Conservation (phyloP, 1,140 invertebrate species). For the Pseudoatta argentina region DNA sequence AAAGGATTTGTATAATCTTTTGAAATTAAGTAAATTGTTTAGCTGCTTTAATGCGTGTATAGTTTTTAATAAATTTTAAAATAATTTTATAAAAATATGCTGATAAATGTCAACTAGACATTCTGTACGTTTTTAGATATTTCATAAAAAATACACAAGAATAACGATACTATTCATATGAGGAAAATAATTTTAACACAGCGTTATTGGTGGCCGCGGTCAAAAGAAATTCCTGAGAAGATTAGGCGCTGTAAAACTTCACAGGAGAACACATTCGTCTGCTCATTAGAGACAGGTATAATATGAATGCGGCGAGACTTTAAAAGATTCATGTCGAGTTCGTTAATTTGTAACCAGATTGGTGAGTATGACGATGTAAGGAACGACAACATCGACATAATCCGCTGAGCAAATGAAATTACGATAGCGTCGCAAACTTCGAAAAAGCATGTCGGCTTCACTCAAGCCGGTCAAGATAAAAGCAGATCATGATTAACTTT, state of each 20-base stretch:
- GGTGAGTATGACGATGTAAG: slow-evolving; percentile 13
- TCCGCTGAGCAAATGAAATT: slow-evolving; percentile 48
- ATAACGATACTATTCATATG: background rate
- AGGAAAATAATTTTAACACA: slow-evolving; percentile 15
- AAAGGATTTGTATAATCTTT: too few species aligned
- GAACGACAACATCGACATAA: slow-evolving; percentile 37
- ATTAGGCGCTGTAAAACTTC: slow-evolving; percentile 52
- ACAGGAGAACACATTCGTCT: slow-evolving; percentile 30
- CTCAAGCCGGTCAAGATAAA: slow-evolving; percentile 22
- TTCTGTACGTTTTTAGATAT: background rate
- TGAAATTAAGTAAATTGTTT: background rate
- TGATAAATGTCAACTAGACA: background rate
- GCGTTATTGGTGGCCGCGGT: background rate
- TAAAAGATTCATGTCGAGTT: slow-evolving; percentile 34
- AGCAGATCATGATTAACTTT: slow-evolving; percentile 1
- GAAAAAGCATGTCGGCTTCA: slow-evolving; percentile 17
- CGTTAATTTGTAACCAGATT: slow-evolving; percentile 56
- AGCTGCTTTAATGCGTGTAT: background rate
- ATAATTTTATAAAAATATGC: background rate
- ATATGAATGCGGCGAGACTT: slow-evolving; percentile 33
- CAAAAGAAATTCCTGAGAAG: slow-evolving; percentile 42
- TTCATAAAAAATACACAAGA: background rate
- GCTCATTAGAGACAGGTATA: slow-evolving; percentile 37
- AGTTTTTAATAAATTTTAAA: background rate
- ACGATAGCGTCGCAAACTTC: slow-evolving; percentile 41